A percentile compares a stretch with the other conserved stretches of the same genome.
These are phyloP conservation scores for Eulemur rufifrons DNA, from an alignment of 2,113 vertebrate genomes.

Conservation along the genomic window DNA sequence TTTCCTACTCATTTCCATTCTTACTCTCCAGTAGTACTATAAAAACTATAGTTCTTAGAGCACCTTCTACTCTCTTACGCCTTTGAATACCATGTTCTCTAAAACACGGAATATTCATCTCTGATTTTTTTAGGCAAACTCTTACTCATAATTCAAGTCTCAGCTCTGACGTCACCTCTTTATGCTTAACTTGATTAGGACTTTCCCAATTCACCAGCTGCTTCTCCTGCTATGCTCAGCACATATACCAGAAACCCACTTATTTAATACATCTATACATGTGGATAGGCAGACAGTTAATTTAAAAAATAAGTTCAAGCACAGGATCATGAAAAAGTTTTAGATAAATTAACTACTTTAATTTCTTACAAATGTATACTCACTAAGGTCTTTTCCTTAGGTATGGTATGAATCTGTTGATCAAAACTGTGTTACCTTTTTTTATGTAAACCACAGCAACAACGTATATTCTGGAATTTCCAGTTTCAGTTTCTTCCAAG, in stretches of 20 bases:
- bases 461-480: not conserved
- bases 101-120: not conserved
- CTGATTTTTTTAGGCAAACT: not conserved
- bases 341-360: not conserved
- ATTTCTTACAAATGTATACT: not conserved
- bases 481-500: not conserved
- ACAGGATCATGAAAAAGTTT: not conserved
- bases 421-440: not conserved
- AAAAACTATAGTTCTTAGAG: not conserved
- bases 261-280: not conserved
- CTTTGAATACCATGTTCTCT: not conserved
- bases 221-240: not conserved
- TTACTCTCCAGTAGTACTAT: not conserved
- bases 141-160: not conserved
- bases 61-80: not conserved
- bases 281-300: not conserved
- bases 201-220: not conserved
- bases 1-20: not conserved
- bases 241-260: not conserved
- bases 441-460: not conserved
- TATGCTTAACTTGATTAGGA: not conserved
- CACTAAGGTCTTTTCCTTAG: not conserved
- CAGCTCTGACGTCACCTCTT: not conserved
- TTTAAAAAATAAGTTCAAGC: constrained; percentile 3
- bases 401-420: not conserved